Evolutionary conservation across 2,888 invertebrate genomes (phyloP).

Genomic region (Andrena camellia): DNA sequence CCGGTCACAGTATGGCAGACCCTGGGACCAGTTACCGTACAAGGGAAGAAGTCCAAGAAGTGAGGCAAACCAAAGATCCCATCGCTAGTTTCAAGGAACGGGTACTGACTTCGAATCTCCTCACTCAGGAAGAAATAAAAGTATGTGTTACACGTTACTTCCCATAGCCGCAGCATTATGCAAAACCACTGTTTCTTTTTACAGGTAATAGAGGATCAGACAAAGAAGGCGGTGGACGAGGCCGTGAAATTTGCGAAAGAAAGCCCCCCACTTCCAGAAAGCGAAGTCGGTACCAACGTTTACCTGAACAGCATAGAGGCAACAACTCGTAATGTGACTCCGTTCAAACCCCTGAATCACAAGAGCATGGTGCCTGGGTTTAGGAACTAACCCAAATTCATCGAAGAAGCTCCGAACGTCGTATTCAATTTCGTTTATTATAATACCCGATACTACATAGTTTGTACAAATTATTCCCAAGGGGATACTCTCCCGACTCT

Average conservation of each 20-base stretch:
- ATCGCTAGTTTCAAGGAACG: slow-evolving; percentile 97
- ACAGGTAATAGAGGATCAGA: slow-evolving; percentile 93
- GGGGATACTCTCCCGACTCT: background rate
- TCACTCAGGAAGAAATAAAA: slow-evolving; percentile 95
- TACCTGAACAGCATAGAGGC: slow-evolving; percentile 89
- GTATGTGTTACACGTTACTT: slow-evolving; percentile 84
- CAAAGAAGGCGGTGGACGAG: slow-evolving; percentile 95
- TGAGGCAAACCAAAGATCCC: slow-evolving; percentile 97
- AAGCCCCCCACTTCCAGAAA: slow-evolving; percentile 91
- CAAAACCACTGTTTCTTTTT: slow-evolving; percentile 45
- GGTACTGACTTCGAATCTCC: slow-evolving; percentile 91
- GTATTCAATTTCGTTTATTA: slow-evolving; percentile 20
- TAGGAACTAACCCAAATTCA: slow-evolving; percentile 79
- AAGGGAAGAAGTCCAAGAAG: slow-evolving; percentile 98
- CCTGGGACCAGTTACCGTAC: slow-evolving; percentile 98
- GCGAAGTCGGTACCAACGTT: slow-evolving; percentile 93
- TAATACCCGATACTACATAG: slow-evolving; percentile 32
- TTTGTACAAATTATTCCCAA: slow-evolving; percentile 14
- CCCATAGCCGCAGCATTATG: background rate
- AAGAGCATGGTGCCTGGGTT: slow-evolving; percentile 86
- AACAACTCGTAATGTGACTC: slow-evolving; percentile 87
- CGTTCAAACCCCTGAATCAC: slow-evolving; percentile 85
- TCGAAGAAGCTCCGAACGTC: background rate
- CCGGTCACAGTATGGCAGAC: slow-evolving; percentile 99
- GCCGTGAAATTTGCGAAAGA: slow-evolving; percentile 91